Conservation (phyloP, 1,140 invertebrate genomes). For the Sweltsa coloradensis region DNA sequence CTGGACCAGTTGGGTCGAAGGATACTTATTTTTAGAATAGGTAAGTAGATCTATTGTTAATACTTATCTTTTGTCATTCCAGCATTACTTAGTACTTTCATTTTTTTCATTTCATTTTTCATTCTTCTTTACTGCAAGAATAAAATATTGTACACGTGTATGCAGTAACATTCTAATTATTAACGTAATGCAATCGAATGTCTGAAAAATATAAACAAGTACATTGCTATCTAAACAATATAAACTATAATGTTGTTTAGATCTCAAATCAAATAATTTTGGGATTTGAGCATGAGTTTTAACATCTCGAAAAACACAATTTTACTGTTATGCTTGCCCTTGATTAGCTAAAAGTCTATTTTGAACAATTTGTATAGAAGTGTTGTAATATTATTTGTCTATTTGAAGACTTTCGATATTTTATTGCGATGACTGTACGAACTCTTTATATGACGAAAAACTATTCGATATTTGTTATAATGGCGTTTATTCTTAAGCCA, state of each 20-base stretch:
- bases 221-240: neutral
- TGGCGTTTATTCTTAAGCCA: too few species aligned
- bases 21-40: slow-evolving; percentile 51
- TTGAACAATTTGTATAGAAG: too few species aligned
- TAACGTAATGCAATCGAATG: neutral
- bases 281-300: too few species aligned
- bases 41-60: slow-evolving; percentile 23
- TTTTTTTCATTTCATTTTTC: neutral
- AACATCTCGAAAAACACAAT: too few species aligned
- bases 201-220: neutral
- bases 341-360: too few species aligned
- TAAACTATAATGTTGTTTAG: neutral
- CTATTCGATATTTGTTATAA: too few species aligned
- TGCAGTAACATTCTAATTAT: neutral
- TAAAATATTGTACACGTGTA: neutral
- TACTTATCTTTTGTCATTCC: neutral
- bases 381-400: too few species aligned
- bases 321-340: too few species aligned
- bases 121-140: neutral
- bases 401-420: too few species aligned
- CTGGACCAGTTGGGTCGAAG: slow-evolving; percentile 54
- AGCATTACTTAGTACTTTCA: neutral
- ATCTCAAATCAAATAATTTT: neutral
- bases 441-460: too few species aligned
- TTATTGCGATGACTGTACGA: too few species aligned